Evolutionary conservation across 2,113 vertebrate genomes (phyloP).

Genomic region (Myiagra hebetior): DNA sequence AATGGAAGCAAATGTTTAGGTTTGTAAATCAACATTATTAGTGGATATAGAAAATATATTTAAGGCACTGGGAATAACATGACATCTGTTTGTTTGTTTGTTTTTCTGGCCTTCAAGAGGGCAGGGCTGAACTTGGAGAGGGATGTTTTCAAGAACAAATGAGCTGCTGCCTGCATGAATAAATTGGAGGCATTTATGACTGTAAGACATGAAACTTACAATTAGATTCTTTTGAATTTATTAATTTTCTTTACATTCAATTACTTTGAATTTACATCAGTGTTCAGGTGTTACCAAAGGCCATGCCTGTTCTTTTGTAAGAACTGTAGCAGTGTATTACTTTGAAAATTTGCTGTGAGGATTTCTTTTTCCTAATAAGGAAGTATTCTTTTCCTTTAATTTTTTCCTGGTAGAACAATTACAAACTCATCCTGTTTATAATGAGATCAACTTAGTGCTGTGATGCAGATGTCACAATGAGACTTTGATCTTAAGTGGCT

Average conservation of each 20-base stretch:
- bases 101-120: background rate
- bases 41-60: background rate
- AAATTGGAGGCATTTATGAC: background rate
- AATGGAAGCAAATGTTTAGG: background rate
- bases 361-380: background rate
- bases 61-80: background rate
- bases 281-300: background rate
- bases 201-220: background rate
- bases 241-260: too few relatives aligned
- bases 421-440: background rate
- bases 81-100: background rate
- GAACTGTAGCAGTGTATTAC: background rate
- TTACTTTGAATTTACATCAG: background rate
- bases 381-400: background rate
- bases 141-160: background rate
- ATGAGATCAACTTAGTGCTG: background rate
- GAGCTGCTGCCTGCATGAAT: background rate
- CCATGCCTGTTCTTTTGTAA: background rate
- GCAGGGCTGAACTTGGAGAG: background rate
- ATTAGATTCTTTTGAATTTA: too few relatives aligned
- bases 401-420: background rate
- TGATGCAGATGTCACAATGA: background rate
- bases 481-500: background rate
- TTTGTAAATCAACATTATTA: background rate
- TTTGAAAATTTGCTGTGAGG: background rate